A percentile compares a stretch with the other conserved stretches of the same genome.
These are phyloP conservation scores for Poeciliopsis retropinna DNA, from an alignment of 2,113 vertebrate genomes.

Conservation along the genomic window DNA sequence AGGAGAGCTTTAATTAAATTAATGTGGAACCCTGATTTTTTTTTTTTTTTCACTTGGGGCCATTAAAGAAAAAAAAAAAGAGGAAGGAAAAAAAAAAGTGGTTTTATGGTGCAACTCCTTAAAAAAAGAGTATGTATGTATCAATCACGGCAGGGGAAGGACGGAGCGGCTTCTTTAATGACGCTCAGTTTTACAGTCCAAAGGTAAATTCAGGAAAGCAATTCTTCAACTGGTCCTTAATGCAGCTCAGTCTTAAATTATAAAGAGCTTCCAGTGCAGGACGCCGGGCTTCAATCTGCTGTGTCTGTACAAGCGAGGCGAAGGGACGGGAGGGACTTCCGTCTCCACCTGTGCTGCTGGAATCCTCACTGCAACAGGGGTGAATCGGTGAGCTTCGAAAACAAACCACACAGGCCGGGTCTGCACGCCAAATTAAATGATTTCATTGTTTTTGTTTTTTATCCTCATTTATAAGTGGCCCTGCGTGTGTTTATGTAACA, in stretches of 20 bases:
- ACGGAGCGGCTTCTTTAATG: conserved; percentile 71
- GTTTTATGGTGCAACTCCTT: conserved; percentile 75
- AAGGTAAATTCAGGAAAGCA: conserved; percentile 76
- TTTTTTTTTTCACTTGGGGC: conserved; percentile 77
- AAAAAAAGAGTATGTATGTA: too few relatives aligned
- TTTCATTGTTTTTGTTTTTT: neutral
- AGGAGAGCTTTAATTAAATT: conserved; percentile 81
- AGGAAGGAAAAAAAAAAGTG: conserved; percentile 51
- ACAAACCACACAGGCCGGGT: neutral
- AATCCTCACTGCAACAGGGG: conserved; percentile 40
- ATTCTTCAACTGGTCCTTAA: conserved; percentile 70
- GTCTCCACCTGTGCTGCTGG: conserved; percentile 33
- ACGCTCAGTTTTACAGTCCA: conserved; percentile 77
- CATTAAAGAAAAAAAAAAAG: conserved; percentile 76
- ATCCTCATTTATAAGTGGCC: neutral
- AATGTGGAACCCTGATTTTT: conserved; percentile 59
- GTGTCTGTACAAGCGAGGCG: conserved; percentile 47
- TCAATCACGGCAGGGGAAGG: conserved; percentile 57
- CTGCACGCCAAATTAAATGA: too few relatives aligned
- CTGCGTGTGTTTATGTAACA: neutral
- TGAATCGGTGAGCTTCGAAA: conserved; percentile 59
- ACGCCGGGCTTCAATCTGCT: conserved; percentile 69
- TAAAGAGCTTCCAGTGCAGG: conserved; percentile 60
- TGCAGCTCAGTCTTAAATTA: conserved; percentile 67
- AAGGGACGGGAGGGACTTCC: conserved; percentile 33